These are phyloP conservation scores for Gerris lacustris DNA, from an alignment of 2,888 invertebrate species.

Conservation along the genomic window DNA sequence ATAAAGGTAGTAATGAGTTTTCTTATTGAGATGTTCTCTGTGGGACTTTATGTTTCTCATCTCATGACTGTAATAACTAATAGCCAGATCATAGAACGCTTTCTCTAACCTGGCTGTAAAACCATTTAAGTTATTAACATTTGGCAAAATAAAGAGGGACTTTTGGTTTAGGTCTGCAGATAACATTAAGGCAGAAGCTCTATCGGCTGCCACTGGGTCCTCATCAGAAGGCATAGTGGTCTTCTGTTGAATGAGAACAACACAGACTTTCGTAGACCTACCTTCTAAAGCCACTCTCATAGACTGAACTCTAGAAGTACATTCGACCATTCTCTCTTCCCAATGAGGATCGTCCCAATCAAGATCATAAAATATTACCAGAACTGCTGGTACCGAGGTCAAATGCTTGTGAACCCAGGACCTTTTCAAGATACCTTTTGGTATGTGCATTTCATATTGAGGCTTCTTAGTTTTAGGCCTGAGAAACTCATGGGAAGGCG, in stretches of 20 bases:
- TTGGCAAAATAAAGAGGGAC: conserved; percentile 81
- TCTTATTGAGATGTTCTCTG: conserved; percentile 79
- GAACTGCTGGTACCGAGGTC: conserved; percentile 77
- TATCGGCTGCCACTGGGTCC: conserved; percentile 74
- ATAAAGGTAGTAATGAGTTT: conserved; percentile 79
- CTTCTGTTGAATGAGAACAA: conserved; percentile 81
- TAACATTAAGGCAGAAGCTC: conserved; percentile 78
- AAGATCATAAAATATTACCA: conserved; percentile 89
- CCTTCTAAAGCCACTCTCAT: conserved; percentile 62
- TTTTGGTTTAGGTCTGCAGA: conserved; percentile 87
- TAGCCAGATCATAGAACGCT: conserved; percentile 85
- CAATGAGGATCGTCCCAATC: conserved; percentile 93
- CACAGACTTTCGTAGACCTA: conserved; percentile 61
- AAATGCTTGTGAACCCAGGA: conserved; percentile 93
- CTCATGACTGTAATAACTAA: conserved; percentile 83
- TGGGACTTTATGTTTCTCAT: conserved; percentile 76
- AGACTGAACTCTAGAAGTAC: conserved; percentile 76
- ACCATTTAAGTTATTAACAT: conserved; percentile 72
- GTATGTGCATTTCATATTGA: conserved; percentile 90
- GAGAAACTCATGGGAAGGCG: conserved; percentile 75
- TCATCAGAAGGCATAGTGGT: conserved; percentile 65
- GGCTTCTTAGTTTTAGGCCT: conserved; percentile 65
- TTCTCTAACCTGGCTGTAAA: conserved; percentile 61
- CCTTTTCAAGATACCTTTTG: conserved; percentile 83
- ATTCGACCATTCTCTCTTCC: conserved; percentile 90